Conservation (phyloP, 2,888 invertebrate species). For the Carterocephalus palaemon region DNA sequence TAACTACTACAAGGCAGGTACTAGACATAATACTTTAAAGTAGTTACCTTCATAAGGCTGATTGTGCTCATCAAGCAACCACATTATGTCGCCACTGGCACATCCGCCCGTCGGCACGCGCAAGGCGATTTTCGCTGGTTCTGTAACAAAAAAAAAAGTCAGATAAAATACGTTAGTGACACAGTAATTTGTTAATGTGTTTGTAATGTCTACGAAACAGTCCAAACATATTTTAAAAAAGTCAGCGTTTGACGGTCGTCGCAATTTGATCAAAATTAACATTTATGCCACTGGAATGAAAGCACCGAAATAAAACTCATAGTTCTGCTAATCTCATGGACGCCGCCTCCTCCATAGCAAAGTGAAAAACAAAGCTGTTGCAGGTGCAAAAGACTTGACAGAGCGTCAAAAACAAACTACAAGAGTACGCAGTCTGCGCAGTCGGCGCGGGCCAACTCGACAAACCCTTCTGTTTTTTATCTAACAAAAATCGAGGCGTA, state of each 20-base stretch:
- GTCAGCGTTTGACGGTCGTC: no score
- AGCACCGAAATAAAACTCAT: slow-evolving; percentile 34
- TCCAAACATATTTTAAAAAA: no score
- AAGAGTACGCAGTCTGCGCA: slow-evolving; percentile 41
- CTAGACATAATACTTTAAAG: no score
- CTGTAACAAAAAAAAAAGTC: slow-evolving; percentile 50
- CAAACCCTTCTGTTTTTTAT: slow-evolving; percentile 65
- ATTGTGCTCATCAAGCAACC: slow-evolving; percentile 84
- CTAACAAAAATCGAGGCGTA: slow-evolving; percentile 70
- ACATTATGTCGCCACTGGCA: slow-evolving; percentile 82
- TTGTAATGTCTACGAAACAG: slow-evolving; percentile 1
- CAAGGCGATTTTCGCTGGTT: slow-evolving; percentile 57
- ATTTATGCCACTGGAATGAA: slow-evolving; percentile 8
- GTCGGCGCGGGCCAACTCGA: slow-evolving; percentile 35
- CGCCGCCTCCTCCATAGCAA: slow-evolving; percentile 45
- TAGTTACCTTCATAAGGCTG: slow-evolving; percentile 80
- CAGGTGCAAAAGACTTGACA: slow-evolving; percentile 65
- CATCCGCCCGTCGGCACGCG: slow-evolving; percentile 78
- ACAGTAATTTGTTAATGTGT: neutral
- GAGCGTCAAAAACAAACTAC: slow-evolving; percentile 64
- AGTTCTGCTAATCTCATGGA: slow-evolving; percentile 43
- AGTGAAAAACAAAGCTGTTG: slow-evolving; percentile 56
- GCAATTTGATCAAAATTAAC: no score
- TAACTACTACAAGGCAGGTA: neutral
- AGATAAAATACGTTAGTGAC: no score